Base-by-base conservation (phyloP, 2,888 invertebrate species). In the Tortricodes alternella region DNA sequence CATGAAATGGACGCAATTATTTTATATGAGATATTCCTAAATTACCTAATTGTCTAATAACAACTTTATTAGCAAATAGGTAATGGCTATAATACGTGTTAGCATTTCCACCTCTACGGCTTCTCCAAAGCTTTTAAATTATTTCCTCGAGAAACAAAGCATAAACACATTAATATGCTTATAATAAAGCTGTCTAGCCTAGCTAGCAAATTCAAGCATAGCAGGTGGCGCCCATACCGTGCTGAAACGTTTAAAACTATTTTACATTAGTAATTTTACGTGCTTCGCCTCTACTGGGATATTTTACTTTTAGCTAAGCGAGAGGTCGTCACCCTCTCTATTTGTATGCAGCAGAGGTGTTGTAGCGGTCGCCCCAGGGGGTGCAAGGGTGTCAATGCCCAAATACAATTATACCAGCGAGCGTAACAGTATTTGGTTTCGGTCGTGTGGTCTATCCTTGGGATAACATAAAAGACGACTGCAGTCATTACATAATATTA, bases 361-460 rank as follows among this genome's bases (percentile, higher is more conserved):
- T 4, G 39, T 24, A 15, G 16, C 53, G 24, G 34, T 32, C 39
- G 49, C 41, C 21, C 34, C 35, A 15, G 35, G 41, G 53, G 55
- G 24, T 48, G 48, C 48, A 19, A 41, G 55, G 41, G 55, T 55
- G 48, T 27, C 48, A 55, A 49, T 55, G 6, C 41, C 48, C 48
- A 43, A 49, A 55, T 49, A 49, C 55, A 55, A 55, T 55, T 48
- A 41, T 27, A 27, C 8, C 16, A 29, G 24, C 34, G 18, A n/a
- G 34, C 39, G 21, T 44, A 49, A 24, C 41, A 23, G 23, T 32
- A 35, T 35, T 55, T 35, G 21, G 19, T 9, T 41, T 37, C 16
- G 15, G 11, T 8, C 11, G 27, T 27, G n/a, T n/a, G n/a, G n/a
- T n/a, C n/a, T n/a, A n/a, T n/a, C n/a, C n/a, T n/a, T n/a, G n/a